Base-by-base conservation (phyloP, 2,888 invertebrate species). In the Eupithecia insigniata region DNA sequence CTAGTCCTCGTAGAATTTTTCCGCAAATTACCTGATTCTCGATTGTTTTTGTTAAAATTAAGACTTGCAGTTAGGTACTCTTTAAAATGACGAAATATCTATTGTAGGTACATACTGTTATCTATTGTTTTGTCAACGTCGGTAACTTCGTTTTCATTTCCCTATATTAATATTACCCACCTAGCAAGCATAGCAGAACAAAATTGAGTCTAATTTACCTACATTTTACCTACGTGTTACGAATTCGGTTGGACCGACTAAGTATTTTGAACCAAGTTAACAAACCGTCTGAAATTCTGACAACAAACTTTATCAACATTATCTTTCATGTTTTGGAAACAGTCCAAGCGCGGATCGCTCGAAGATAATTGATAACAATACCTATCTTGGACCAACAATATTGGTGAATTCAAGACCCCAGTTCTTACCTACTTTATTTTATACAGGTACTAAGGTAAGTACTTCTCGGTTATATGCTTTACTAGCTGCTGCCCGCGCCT, bases 211-310 rank as follows among this genome's bases (percentile, higher is more conserved):
- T 18, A 43, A 5, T 18, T 43, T 43, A 6, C 18, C 6, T 43
- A 18, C 18, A 43, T n/a, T n/a, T 46, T 46, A 22, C 2, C n/a
- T 2, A 43, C n/a, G 43, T 43, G 39, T 46, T 46, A 46, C 46
- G n/a, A 43, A 43, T 46, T 18, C n/a, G 46, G n/a, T 7, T 46
- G 7, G n/a, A 18, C 18, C 18, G 18, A 2, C n/a, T 1, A 8
- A 46, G n/a, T 46, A 46, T 46, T 46, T 46, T 7, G n/a, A 46
- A 46, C n/a, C 46, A 46, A 22, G 22, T 26, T 51, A 51, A 26
- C 8, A 22, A 51, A 66, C 60, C 34, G 51, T 67, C 62, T 67
- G 55, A 68, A 58, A 65, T 68, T 68, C 68, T 66, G 60, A 51
- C 51, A 51, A 51, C 51, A 26, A 22, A 22, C 51, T 51, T 51